These are phyloP conservation scores for Galagoides demidoff DNA, from an alignment of 2,797 vertebrate genomes.

Conservation along the genomic window DNA sequence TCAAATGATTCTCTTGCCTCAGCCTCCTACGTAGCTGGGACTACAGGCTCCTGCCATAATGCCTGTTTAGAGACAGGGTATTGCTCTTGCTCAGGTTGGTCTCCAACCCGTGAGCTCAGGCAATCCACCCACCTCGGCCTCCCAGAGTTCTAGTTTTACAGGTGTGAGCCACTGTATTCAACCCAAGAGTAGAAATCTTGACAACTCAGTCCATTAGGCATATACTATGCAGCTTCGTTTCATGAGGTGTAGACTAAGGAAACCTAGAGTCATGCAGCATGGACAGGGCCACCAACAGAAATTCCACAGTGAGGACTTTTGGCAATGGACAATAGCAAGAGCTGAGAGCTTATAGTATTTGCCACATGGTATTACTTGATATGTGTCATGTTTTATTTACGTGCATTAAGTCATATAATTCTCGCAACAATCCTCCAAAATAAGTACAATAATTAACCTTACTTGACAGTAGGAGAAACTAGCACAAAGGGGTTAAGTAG, in stretches of 20 bases:
- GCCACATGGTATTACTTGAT: neutral
- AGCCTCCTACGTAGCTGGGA: too few relatives aligned
- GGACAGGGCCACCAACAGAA: neutral
- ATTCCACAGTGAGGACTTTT: neutral
- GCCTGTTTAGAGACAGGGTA: too few relatives aligned
- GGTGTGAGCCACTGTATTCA: too few relatives aligned
- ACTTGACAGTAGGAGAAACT: neutral
- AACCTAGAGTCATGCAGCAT: neutral
- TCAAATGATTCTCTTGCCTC: too few relatives aligned
- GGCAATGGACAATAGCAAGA: neutral
- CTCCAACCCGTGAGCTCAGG: too few relatives aligned
- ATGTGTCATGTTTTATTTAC: neutral
- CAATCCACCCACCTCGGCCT: too few relatives aligned
- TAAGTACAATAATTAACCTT: neutral
- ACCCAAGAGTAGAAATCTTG: neutral
- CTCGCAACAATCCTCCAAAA: neutral
- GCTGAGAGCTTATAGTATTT: neutral
- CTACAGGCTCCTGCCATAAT: too few relatives aligned
- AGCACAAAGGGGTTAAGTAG: neutral
- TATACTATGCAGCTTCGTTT: neutral
- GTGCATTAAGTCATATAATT: neutral
- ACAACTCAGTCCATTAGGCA: neutral
- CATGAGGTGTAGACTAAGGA: neutral
- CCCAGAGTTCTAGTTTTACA: too few relatives aligned
- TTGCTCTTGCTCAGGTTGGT: too few relatives aligned